Conservation (phyloP, 1,140 invertebrate species). For the Nasonia vitripennis region DNA sequence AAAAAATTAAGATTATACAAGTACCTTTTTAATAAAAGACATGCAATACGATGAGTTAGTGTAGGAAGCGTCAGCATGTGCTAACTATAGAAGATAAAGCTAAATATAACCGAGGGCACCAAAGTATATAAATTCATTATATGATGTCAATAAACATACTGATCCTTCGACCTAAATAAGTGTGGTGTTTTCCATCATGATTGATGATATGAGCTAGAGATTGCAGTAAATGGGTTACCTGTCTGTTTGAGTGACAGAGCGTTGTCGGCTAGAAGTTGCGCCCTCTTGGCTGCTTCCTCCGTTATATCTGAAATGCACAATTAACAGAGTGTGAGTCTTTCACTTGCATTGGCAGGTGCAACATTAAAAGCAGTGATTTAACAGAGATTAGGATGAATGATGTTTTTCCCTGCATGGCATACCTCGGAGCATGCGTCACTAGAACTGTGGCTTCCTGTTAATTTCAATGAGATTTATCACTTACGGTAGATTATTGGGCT, state of each 20-base stretch:
- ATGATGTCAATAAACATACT: constrained; percentile 59
- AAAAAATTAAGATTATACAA: constrained; percentile 21
- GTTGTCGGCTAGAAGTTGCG: constrained; percentile 66
- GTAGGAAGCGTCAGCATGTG: constrained; percentile 74
- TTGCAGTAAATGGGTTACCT: constrained; percentile 65
- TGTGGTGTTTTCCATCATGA: constrained; percentile 59
- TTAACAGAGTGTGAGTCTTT: constrained; percentile 55
- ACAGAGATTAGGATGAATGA: constrained; percentile 75
- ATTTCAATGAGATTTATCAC: constrained; percentile 72
- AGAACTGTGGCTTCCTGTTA: constrained; percentile 73
- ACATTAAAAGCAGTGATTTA: constrained; percentile 75
- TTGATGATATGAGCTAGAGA: constrained; percentile 45
- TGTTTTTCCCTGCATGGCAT: constrained; percentile 73
- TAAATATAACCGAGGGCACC: constrained; percentile 77
- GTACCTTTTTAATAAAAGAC: constrained; percentile 70
- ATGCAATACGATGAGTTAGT: constrained; percentile 68
- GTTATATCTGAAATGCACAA: constrained; percentile 72
- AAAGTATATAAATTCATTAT: constrained; percentile 69
- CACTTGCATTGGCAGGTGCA: constrained; percentile 50
- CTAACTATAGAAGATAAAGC: constrained; percentile 76
- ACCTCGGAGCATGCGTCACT: constrained; percentile 74
- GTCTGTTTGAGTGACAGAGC: constrained; percentile 59
- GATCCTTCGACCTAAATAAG: constrained; percentile 69
- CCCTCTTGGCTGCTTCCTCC: constrained; percentile 71
- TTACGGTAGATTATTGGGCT: constrained; percentile 60